A percentile compares a stretch with the other conserved stretches of the same genome.
Evolutionary conservation across 2,797 vertebrate genomes (phyloP).

Genomic region (Tangara arthus): DNA sequence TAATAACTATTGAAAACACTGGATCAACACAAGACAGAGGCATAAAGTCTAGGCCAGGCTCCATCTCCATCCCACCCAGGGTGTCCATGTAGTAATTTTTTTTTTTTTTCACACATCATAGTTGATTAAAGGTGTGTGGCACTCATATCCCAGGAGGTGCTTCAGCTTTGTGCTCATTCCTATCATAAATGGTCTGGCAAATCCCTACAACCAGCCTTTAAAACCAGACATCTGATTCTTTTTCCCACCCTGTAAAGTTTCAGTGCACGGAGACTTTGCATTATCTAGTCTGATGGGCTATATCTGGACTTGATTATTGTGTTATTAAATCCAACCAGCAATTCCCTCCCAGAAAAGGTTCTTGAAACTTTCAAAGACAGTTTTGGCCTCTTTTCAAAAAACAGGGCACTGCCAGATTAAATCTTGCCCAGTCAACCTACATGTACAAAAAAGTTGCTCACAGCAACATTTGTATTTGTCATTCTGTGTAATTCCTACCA

Average conservation of each 20-base stretch:
- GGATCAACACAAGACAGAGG: not conserved
- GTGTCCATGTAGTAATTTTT: not conserved
- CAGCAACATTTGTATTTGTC: not conserved
- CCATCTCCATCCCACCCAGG: not conserved
- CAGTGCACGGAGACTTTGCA: not conserved
- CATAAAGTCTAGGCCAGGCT: not conserved
- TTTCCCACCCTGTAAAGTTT: not conserved
- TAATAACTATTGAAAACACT: not conserved
- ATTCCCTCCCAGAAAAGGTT: not conserved
- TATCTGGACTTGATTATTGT: not conserved
- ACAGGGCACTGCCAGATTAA: not conserved
- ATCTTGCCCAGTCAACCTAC: not conserved
- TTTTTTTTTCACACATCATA: not conserved
- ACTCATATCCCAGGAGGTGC: rapidly evolving
- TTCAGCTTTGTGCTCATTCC: not conserved
- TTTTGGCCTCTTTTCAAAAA: not conserved
- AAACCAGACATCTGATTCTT: not conserved
- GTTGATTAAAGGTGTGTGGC: not conserved
- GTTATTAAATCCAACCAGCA: not conserved
- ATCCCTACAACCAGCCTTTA: not conserved
- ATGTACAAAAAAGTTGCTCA: not conserved
- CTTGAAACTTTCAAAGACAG: not conserved
- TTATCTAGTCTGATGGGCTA: not conserved
- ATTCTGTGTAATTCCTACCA: not conserved
- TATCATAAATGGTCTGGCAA: not conserved